Evolutionary conservation across 2,113 vertebrate species (phyloP), one percentile per base, ranked within the genome.

Genomic region (Sisor rabdophorus): DNA sequence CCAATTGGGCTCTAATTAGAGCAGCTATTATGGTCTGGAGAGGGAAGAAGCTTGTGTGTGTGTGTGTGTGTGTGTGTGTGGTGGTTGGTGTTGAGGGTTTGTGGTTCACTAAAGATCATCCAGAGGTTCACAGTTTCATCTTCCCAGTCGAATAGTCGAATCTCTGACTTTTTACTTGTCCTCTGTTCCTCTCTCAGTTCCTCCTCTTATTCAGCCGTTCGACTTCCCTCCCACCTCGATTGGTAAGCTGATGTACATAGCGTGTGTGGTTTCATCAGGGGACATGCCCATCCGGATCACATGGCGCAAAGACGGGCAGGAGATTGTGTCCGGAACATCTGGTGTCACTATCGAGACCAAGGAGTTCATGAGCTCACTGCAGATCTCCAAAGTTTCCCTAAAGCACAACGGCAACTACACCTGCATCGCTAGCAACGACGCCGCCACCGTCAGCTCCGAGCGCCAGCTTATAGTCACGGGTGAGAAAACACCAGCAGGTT

Each of bases 401-500:
- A 96, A 97, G 85, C 97, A 99, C 92, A 98, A 99, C 0, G 97
- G 97, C 84, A 99, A 99, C 91, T 99, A 99, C 89, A 99, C 97
- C 0, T 99, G 97, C 89, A 98, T 99, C 0, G 97, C 97, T 85
- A 98, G 95, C 91, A 99, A 99, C 0, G 96, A 92, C 0, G 97
- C 97, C 0, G 97, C 97, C 84, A 98, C 96, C 0, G 96, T 99
- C 85, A 98, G 96, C 94, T 92, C 95, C 0, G 95, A 98, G 85
- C 91, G 97, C 75, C 97, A 96, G 90, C 95, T 99, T 61, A 97
- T 97, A 6, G 97, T 99, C 75, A 92, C 96, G 24, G 97, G 97
- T 98, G 85, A 94, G 94, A 1, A 19, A 15, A 84, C 64, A 71
- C 52, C 10, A 22, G 68, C 75, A 59, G 54, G 13, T 65, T 47